Evolutionary conservation across 2,797 vertebrate species (phyloP), one percentile per base, ranked within the genome.

Genomic region (Sternarchorhynchus goeldii): DNA sequence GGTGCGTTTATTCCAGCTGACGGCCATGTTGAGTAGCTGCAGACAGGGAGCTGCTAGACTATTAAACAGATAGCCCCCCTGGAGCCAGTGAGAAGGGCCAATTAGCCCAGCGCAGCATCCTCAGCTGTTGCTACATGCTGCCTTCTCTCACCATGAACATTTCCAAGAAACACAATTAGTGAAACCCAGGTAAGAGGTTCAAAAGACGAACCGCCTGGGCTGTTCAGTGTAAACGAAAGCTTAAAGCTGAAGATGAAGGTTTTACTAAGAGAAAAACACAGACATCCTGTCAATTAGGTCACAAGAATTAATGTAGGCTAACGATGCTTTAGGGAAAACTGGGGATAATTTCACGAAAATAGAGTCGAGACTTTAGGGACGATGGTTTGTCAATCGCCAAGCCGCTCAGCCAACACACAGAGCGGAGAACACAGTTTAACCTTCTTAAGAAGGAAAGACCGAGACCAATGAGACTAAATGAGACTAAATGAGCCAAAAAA

Each of bases 11-110:
- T 41, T 41, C 39, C 39, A 41, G 39, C 6, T 1, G 45, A 14
- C 14, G 62, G 25, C 25, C 39, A 12, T 31, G 62, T 71, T 77
- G 10, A 34, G 58, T 65, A 39, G 58, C 31, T 57, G 3, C 3
- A 21, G 55, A 64, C 73, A 41, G 29, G 39, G 31, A 58, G 32
- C 45, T 64, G 58, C 66, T 66, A 83, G 83, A 84, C 86, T 90
- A 91, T 90, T 90, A 89, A 69, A 78, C 74, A 75, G 73, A 59
- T 69, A 79, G 75, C 55, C 18, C 65, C 50, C 71, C 78, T 76
- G 85, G n/a, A 79, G 66, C 73, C 88, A 84, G 87, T 83, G 71
- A 87, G 80, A 81, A 70, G 72, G 71, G 31, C 78, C 82, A 87
- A 91, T 88, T 80, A 82, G 45, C 45, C 45, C 41, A 10, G 53